A percentile compares a stretch with the other conserved stretches of the same genome.
These are phyloP conservation scores for Catostomus latipinnis DNA, from an alignment of 2,797 vertebrate genomes.

Conservation along the genomic window DNA sequence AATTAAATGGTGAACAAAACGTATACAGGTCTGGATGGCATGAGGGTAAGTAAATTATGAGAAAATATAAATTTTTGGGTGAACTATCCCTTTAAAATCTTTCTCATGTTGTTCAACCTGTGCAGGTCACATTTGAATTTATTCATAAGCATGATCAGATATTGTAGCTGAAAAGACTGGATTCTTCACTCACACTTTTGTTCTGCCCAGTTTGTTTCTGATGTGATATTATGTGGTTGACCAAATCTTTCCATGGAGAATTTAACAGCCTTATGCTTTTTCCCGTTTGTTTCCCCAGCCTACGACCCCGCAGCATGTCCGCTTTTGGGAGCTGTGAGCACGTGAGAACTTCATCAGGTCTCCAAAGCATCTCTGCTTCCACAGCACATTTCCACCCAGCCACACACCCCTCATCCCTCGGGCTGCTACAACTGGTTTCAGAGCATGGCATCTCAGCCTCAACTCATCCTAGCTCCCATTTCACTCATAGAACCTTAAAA, in stretches of 20 bases:
- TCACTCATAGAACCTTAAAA: constrained; percentile 15
- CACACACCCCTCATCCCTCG: constrained; percentile 60
- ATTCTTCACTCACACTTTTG: neutral
- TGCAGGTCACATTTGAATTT: constrained; percentile 2
- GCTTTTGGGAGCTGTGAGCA: constrained; percentile 82
- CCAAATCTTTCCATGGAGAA: neutral
- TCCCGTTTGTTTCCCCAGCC: constrained; percentile 68
- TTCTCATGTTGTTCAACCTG: neutral
- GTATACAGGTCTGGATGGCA: too few species aligned
- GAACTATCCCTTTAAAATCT: neutral
- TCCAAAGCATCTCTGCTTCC: constrained; percentile 39
- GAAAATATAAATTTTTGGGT: too few species aligned
- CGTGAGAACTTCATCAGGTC: constrained; percentile 68
- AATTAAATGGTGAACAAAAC: too few species aligned
- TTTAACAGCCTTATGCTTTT: neutral
- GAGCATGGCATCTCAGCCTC: constrained; percentile 79
- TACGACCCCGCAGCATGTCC: constrained; percentile 79
- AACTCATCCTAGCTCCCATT: constrained; percentile 30
- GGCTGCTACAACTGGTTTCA: constrained; percentile 80
- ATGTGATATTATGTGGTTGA: neutral
- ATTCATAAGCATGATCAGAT: neutral
- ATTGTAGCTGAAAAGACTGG: neutral
- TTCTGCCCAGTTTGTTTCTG: neutral
- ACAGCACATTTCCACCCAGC: constrained; percentile 22
- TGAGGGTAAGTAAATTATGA: too few species aligned